A percentile compares a stretch with the other conserved stretches of the same genome.
These are phyloP conservation scores for Mayetiola destructor DNA, from an alignment of 2,888 invertebrate genomes.

Conservation along the genomic window DNA sequence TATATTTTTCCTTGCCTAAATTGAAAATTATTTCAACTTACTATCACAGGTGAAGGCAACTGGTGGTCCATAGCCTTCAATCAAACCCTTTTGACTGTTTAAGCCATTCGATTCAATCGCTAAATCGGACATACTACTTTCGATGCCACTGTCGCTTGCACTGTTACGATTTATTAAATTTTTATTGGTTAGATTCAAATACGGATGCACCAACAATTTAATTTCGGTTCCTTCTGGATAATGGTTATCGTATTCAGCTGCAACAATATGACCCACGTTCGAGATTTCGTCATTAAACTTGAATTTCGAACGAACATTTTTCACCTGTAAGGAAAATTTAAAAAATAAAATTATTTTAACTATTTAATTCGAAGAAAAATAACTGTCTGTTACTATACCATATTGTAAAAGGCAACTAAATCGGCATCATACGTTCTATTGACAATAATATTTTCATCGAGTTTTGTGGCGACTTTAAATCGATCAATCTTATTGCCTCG, in stretches of 20 bases:
- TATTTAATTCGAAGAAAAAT: too few species aligned
- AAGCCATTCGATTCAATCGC: background rate
- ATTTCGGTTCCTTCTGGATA: constrained; percentile 72
- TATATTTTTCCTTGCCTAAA: constrained; percentile 8
- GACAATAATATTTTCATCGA: constrained; percentile 60
- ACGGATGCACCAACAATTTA: constrained; percentile 67
- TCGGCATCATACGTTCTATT: constrained; percentile 57
- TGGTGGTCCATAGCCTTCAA: constrained; percentile 42
- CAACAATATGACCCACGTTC: constrained; percentile 80
- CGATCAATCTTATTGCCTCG: constrained; percentile 23
- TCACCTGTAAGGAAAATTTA: constrained; percentile 31
- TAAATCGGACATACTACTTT: background rate
- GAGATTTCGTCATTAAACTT: constrained; percentile 56
- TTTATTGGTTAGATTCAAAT: constrained; percentile 24
- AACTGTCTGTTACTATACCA: constrained; percentile 37
- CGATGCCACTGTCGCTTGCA: constrained; percentile 1
- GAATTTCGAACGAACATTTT: constrained; percentile 61
- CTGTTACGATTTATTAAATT: constrained; percentile 16
- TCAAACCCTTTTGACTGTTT: constrained; percentile 22
- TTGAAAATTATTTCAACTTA: constrained; percentile 34
- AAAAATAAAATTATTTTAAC: background rate
- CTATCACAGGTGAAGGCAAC: constrained; percentile 87
- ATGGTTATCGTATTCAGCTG: constrained; percentile 68
- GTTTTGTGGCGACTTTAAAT: constrained; percentile 41
- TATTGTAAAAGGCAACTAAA: constrained; percentile 64